Evolutionary conservation across 2,888 invertebrate genomes (phyloP).

Genomic region (Hoplodrina blanda): DNA sequence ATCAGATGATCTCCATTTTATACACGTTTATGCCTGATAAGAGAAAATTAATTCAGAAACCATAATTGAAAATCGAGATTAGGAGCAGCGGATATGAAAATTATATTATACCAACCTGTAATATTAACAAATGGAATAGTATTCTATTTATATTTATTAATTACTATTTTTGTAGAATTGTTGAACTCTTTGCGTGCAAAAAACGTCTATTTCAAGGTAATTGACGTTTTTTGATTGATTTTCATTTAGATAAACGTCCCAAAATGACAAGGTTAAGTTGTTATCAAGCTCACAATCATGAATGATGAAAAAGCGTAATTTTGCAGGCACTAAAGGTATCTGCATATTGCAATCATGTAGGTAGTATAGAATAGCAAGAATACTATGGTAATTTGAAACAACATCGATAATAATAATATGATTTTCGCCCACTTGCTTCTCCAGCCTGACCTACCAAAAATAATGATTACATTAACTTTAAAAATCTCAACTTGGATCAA

Average conservation of each 20-base stretch:
- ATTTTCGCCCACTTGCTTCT: neutral
- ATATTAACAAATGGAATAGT: neutral
- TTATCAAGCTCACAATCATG: neutral
- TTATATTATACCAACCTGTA: neutral
- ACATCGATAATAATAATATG: neutral
- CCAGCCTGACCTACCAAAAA: neutral
- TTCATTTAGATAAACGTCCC: neutral
- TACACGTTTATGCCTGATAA: constrained; percentile 17
- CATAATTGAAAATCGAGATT: constrained; percentile 27
- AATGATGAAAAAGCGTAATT: neutral
- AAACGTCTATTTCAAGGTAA: constrained; percentile 16
- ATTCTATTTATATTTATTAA: neutral
- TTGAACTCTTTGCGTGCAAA: neutral
- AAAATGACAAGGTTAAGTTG: neutral
- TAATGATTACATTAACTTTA: constrained; percentile 27
- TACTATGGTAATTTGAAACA: neutral
- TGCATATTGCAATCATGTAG: neutral
- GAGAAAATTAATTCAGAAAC: neutral
- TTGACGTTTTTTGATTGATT: neutral
- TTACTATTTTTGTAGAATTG: neutral
- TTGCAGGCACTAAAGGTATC: neutral
- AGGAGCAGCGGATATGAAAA: constrained; percentile 8
- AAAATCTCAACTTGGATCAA: constrained; percentile 16
- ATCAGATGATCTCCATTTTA: constrained; percentile 22
- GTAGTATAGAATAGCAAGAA: too few relatives aligned